These are phyloP conservation scores for Agrypnus murinus DNA, from an alignment of 2,888 invertebrate genomes.

Conservation along the genomic window DNA sequence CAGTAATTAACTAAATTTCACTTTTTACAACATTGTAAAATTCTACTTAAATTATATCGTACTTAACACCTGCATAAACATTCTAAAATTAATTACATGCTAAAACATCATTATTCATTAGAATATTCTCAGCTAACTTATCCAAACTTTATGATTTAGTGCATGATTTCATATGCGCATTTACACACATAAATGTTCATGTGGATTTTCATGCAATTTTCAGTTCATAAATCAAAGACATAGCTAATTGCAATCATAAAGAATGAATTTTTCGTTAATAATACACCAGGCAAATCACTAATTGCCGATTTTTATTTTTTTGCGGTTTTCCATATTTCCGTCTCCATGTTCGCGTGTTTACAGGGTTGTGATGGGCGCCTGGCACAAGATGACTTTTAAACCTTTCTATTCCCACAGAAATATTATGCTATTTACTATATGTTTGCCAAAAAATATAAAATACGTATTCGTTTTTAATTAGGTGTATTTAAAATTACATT, in stretches of 20 bases:
- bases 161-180: too few species aligned
- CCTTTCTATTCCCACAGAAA: constrained; percentile 38
- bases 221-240: neutral
- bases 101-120: too few species aligned
- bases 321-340: constrained; percentile 35
- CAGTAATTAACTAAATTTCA: too few species aligned
- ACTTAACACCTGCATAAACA: too few species aligned
- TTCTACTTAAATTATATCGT: too few species aligned
- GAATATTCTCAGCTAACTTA: too few species aligned
- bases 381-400: constrained; percentile 52
- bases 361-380: constrained; percentile 51
- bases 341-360: constrained; percentile 56
- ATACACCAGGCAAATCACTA: constrained; percentile 67
- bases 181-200: neutral
- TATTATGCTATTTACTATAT: constrained; percentile 38
- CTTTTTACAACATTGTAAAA: too few species aligned
- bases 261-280: neutral
- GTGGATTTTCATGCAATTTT: neutral
- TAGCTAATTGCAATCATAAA: constrained; percentile 5
- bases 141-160: too few species aligned
- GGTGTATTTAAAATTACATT: too few species aligned
- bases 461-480: constrained; percentile 25
- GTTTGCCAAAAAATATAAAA: constrained; percentile 21
- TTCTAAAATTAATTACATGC: too few species aligned
- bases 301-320: constrained; percentile 55